Evolutionary conservation across 2,113 vertebrate species (phyloP), one percentile per base, ranked within the genome.

Genomic region (Chaenogobius annularis): DNA sequence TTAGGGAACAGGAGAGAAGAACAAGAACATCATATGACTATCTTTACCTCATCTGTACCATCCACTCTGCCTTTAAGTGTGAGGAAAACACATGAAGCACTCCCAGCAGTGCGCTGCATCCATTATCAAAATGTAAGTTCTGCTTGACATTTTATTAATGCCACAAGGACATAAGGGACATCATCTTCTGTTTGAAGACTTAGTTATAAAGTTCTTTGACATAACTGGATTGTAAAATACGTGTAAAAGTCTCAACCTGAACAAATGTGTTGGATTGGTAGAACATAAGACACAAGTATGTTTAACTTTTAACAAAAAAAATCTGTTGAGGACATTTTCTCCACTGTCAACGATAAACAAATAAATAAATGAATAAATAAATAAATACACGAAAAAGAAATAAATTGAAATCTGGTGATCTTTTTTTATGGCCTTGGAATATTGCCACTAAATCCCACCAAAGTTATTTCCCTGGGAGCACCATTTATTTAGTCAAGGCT

Each of bases 401-500:
- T n/a, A 54, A 10, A 10, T 20, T 20, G 5, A n/a, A n/a, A 46
- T 82, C 84, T 86, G 46, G 48, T 22, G 15, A 63, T 78, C 19
- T 83, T 86, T 26, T 86, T 26, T 86, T 87, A 83, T 87, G 71
- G 85, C 81, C 79, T 79, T 50, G 3, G 76, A 88, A 84, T 81
- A 86, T 85, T 83, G 74, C 86, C 70, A 82, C 77, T 75, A 79
- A 89, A 91, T 87, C 85, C 87, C 47, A 59, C 85, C 79, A 83
- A 89, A 85, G 82, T 85, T 91, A 84, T 90, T 92, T 88, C 81
- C 80, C 76, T 74, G 69, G 68, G 79, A 88, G 77, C 75, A 87
- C 81, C 80, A 88, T 91, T 89, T 90, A 90, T 91, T 90, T 92
- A 89, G 89, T 87, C 75, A 90, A 89, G 90, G 85, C 85, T 73